These are phyloP conservation scores for Drosophila mayri DNA, from an alignment of 1,140 invertebrate genomes.

Conservation along the genomic window DNA sequence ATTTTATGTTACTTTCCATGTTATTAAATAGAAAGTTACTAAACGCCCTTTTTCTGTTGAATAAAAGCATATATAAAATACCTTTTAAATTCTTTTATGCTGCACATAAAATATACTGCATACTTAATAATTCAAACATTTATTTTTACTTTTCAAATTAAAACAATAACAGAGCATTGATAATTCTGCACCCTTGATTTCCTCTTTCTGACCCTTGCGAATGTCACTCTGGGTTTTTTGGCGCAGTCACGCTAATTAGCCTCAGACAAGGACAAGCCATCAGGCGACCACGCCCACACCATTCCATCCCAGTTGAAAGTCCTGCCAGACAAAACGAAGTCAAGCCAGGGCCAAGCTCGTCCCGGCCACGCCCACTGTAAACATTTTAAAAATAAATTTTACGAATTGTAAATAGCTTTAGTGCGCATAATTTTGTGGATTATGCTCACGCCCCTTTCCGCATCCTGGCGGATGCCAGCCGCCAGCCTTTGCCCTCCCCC, in stretches of 20 bases:
- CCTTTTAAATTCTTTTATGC: too few species aligned
- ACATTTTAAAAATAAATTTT: constrained; percentile 70
- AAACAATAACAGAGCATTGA: constrained; percentile 11
- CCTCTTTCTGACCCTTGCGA: constrained; percentile 27
- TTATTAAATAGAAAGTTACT: too few species aligned
- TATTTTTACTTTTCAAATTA: too few species aligned
- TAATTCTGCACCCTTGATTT: not conserved
- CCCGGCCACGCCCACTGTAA: constrained; percentile 27
- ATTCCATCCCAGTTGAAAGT: constrained; percentile 9
- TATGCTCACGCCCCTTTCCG: constrained; percentile 65
- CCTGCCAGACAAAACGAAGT: constrained; percentile 26
- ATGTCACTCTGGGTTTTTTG: constrained; percentile 53
- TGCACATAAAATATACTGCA: not conserved
- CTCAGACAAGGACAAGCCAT: constrained; percentile 62
- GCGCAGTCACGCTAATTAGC: constrained; percentile 77
- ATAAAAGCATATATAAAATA: not conserved
- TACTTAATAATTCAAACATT: too few species aligned
- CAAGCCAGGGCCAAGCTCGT: constrained; percentile 5
- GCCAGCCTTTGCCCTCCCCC: constrained; percentile 8
- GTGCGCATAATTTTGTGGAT: constrained; percentile 80
- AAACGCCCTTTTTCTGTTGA: too few species aligned
- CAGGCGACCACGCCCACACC: constrained; percentile 40
- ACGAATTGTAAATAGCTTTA: constrained; percentile 81
- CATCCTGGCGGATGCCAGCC: constrained; percentile 3
- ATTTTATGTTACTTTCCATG: too few species aligned